These are phyloP conservation scores for Neoaliturus tenellus DNA, from an alignment of 2,888 invertebrate genomes.

Conservation along the genomic window DNA sequence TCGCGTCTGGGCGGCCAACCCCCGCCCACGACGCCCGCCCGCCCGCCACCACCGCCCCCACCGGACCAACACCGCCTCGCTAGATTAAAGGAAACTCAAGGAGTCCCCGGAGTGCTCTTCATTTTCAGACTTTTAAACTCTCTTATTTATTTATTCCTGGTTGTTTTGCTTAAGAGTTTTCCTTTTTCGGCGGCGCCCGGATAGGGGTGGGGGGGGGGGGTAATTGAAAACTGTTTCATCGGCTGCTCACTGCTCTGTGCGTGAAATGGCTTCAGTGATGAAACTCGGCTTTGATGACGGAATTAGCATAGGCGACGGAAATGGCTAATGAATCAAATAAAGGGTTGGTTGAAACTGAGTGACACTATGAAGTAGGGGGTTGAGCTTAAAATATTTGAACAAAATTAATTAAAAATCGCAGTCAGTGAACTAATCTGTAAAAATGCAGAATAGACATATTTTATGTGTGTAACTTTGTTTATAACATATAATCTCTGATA, in stretches of 20 bases:
- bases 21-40: not conserved
- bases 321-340: slow-evolving; percentile 35
- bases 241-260: slow-evolving; percentile 21
- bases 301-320: slow-evolving; percentile 27
- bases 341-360: too few relatives aligned
- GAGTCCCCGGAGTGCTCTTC: slow-evolving; percentile 43
- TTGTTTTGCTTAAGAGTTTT: slow-evolving; percentile 45
- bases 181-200: not conserved
- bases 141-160: slow-evolving; percentile 51
- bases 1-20: not conserved
- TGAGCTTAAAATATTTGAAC: too few relatives aligned
- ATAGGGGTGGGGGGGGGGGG: slow-evolving; percentile 8
- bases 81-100: slow-evolving; percentile 46
- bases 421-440: too few relatives aligned
- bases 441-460: too few relatives aligned
- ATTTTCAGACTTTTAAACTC: slow-evolving; percentile 47
- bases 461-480: too few relatives aligned
- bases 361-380: too few relatives aligned
- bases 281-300: slow-evolving; percentile 10
- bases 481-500: too few relatives aligned
- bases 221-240: slow-evolving; percentile 52
- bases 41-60: not conserved
- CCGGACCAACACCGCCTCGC: not conserved
- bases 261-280: slow-evolving; percentile 34
- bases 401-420: too few relatives aligned